Percentiles rank a stretch among this genome's conserved stretches.
phyloP scores from a whole-genome alignment of 2,113 vertebrate genomes.

The Tupaia tana region DNA sequence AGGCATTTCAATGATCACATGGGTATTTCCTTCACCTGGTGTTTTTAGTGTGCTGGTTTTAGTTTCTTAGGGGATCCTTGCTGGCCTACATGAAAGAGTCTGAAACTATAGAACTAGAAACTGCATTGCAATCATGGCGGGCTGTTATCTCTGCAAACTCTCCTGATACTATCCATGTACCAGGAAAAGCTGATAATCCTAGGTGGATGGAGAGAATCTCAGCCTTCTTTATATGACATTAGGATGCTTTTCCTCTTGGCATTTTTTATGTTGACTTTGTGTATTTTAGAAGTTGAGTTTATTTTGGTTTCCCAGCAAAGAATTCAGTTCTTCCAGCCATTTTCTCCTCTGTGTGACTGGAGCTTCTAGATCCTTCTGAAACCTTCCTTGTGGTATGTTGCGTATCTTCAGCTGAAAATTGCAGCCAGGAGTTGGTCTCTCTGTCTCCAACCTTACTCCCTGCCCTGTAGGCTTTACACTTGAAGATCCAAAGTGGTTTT shows the following conservation, averaged over 20 bases:
- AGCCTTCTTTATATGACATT: not conserved
- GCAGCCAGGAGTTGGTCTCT: not conserved
- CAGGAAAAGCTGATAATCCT: not conserved
- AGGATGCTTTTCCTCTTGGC: not conserved
- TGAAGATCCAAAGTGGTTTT: not conserved
- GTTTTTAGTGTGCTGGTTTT: constrained; percentile 10
- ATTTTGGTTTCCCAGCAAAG: not conserved
- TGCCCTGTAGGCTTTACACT: not conserved
- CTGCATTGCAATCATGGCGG: not conserved
- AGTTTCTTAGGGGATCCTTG: not conserved
- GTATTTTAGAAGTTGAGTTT: constrained; percentile 23
- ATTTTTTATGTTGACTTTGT: not conserved
- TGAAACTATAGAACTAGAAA: not conserved
- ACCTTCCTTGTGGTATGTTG: not conserved
- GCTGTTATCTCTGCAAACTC: not conserved
- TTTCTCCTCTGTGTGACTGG: not conserved
- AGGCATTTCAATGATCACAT: not conserved
- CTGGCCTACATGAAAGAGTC: not conserved
- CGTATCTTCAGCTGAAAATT: not conserved
- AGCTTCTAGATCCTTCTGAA: not conserved
- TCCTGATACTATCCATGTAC: not conserved
- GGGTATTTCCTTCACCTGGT: not conserved
- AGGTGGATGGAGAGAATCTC: not conserved
- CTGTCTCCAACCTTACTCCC: not conserved
- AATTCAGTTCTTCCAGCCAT: not conserved